Conservation (phyloP, 2,888 invertebrate genomes). For the Biston betularia region DNA sequence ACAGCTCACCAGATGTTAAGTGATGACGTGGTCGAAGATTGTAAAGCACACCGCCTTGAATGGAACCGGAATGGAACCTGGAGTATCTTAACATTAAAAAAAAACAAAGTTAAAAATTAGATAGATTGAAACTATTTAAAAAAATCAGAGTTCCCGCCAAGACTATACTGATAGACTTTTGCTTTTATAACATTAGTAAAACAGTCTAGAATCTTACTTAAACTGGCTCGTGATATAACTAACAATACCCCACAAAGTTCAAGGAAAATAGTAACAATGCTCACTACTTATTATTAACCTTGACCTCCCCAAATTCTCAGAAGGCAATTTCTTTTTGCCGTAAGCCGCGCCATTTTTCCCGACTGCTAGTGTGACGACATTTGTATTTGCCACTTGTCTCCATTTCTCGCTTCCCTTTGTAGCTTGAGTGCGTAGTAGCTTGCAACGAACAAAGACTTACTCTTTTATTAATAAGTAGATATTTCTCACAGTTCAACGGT, state of each 20-base stretch:
- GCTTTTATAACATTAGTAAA: too few relatives aligned
- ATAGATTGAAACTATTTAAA: too few relatives aligned
- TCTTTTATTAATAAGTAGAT: too few relatives aligned
- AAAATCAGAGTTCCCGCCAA: too few relatives aligned
- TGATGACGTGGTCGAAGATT: too few relatives aligned
- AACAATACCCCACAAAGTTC: not conserved
- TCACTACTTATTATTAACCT: constrained; percentile 6
- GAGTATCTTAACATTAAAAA: too few relatives aligned
- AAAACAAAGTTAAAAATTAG: too few relatives aligned
- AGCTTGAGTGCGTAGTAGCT: not conserved
- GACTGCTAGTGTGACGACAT: constrained; percentile 50
- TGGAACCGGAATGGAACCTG: too few relatives aligned
- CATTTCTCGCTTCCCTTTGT: constrained; percentile 60
- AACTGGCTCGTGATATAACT: not conserved
- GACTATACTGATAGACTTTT: too few relatives aligned
- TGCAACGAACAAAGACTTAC: not conserved
- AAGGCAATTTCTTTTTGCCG: constrained; percentile 15
- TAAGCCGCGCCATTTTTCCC: constrained; percentile 37
- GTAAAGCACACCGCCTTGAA: too few relatives aligned
- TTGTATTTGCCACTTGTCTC: constrained; percentile 54
- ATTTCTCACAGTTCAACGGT: too few relatives aligned
- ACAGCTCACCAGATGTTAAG: too few relatives aligned
- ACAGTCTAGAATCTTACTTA: not conserved
- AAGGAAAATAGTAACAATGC: constrained; percentile 5
- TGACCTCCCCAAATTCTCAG: constrained; percentile 10